Evolutionary conservation across 1,140 invertebrate species (phyloP), one percentile per base, ranked within the genome.

Genomic region (Drosophila eugracilis): DNA sequence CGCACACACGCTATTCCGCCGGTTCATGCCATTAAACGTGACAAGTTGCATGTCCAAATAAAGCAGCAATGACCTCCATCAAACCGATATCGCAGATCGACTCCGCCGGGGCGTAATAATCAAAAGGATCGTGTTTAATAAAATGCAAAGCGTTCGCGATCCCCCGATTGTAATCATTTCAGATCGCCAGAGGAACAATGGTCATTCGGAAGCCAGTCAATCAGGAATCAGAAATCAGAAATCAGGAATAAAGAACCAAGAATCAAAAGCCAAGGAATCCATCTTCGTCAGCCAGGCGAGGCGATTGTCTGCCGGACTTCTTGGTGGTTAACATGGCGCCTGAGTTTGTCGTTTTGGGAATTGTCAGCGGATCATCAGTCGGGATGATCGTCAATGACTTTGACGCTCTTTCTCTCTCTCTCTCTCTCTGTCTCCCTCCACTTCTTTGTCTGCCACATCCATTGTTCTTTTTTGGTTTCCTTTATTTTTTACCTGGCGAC

Each of bases 321-420:
- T 78, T 88, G 84, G 84, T 88, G 84, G 84, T 79, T 88, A 88
- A 88, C 85, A 88, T 88, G 84, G 84, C 84, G 84, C 84, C 84
- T 84, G 71, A 84, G 85, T 89, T 88, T 89, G 84, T 88, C 84
- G 84, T 77, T 84, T 78, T 67, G 84, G 84, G 80, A 85, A 80
- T 85, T 85, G 81, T 66, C 77, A 78, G 77, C 75, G 85, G 83
- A 86, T 86, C 81, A 84, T 88, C 84, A 88, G 54, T 57, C 62
- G 50, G 63, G 83, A 88, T 74, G 83, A 88, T 88, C 78, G 77
- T 75, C 78, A 83, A 88, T 75, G 75, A 75, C 53, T 80, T 70
- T 73, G 73, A 76, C 73, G 62, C 72, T 72, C 60, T n/a, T n/a
- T n/a, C n/a, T n/a, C n/a, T n/a, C n/a, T n/a, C n/a, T n/a, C n/a